These are phyloP conservation scores for Apostichopus japonicus DNA, from an alignment of 35 echinoderm and acorn worm species.

Conservation along the genomic window DNA sequence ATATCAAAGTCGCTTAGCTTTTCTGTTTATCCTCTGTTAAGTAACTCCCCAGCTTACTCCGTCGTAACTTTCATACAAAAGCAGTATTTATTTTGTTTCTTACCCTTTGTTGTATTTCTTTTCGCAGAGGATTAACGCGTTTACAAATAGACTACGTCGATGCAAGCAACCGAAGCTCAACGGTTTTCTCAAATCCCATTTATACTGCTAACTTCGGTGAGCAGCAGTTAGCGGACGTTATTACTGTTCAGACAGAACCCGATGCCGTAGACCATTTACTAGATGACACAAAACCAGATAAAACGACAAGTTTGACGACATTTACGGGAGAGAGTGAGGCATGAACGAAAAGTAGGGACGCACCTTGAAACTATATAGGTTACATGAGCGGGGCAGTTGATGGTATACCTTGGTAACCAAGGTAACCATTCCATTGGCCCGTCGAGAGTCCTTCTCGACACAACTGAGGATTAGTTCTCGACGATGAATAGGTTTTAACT, in stretches of 20 bases:
- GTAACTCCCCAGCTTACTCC: too few relatives aligned
- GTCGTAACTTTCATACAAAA: too few relatives aligned
- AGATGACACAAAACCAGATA: background rate
- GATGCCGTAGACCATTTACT: constrained; percentile 3
- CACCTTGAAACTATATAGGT: too few relatives aligned
- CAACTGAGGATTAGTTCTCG: too few relatives aligned
- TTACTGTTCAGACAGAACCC: constrained; percentile 1
- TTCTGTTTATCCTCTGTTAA: too few relatives aligned
- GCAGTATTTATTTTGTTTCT: background rate
- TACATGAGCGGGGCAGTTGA: too few relatives aligned
- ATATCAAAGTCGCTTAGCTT: too few relatives aligned
- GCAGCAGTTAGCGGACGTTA: constrained; percentile 1
- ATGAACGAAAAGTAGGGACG: background rate
- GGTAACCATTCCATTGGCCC: too few relatives aligned
- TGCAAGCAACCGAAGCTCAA: constrained; percentile 25
- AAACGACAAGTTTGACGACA: background rate
- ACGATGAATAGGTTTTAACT: too few relatives aligned
- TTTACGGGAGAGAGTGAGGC: constrained; percentile 30
- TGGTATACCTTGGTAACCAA: too few relatives aligned
- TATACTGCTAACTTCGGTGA: constrained; percentile 46
- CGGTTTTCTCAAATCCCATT: constrained; percentile 41
- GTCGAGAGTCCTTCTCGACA: too few relatives aligned
- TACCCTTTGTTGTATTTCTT: background rate
- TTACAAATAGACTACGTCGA: constrained; percentile 34
- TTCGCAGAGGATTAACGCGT: background rate